These are phyloP conservation scores for Panulirus ornatus DNA, from an alignment of 1,140 invertebrate genomes.

Conservation along the genomic window DNA sequence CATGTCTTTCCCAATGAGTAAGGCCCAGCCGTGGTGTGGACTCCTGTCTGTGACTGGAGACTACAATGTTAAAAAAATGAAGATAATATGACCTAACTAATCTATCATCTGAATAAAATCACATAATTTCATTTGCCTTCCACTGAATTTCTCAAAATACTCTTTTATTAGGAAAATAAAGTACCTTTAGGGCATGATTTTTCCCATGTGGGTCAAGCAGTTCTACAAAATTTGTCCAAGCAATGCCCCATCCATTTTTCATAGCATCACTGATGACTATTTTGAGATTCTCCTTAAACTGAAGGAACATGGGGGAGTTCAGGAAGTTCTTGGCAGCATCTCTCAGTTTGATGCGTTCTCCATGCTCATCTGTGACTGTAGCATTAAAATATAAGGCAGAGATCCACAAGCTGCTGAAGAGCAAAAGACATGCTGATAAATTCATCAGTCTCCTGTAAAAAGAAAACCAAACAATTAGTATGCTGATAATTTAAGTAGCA, in stretches of 20 bases:
- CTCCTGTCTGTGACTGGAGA: too few relatives aligned
- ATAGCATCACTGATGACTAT: constrained; percentile 87
- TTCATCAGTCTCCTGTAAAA: constrained; percentile 77
- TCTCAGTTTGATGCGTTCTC: constrained; percentile 90
- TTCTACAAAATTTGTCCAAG: constrained; percentile 92
- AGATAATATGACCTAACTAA: neutral
- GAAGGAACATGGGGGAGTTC: constrained; percentile 88
- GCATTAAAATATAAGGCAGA: constrained; percentile 94
- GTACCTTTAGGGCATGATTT: constrained; percentile 91
- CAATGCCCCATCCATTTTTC: constrained; percentile 87
- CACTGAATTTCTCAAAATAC: neutral
- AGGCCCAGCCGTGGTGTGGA: too few relatives aligned
- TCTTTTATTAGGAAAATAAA: too few relatives aligned
- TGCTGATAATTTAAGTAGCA: too few relatives aligned
- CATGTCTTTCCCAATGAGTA: too few relatives aligned
- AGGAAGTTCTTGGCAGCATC: constrained; percentile 94
- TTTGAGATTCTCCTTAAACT: constrained; percentile 86
- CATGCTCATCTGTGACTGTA: constrained; percentile 89
- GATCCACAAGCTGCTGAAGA: constrained; percentile 87
- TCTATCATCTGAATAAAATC: neutral
- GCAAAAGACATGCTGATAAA: constrained; percentile 81
- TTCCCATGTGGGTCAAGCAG: constrained; percentile 92
- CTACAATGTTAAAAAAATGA: neutral
- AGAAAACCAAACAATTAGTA: too few relatives aligned
- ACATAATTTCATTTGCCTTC: neutral